phyloP scores from a whole-genome alignment of 1,140 invertebrate species.

The Steinernema feltiae region DNA sequence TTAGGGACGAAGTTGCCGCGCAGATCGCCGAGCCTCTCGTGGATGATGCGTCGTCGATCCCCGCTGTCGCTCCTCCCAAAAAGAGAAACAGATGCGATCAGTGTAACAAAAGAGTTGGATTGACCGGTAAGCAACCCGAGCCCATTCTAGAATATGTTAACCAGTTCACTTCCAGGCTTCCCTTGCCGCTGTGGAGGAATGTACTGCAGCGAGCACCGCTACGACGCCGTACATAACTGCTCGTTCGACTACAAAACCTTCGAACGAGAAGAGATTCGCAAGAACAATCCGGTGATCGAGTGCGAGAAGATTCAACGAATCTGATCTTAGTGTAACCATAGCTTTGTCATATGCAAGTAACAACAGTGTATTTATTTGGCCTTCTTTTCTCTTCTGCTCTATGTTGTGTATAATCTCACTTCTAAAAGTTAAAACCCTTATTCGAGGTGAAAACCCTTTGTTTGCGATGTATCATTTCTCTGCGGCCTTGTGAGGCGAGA shows the following conservation, averaged over 20 bases:
- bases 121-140: constrained; percentile 75
- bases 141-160: background rate
- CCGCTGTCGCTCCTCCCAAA: constrained; percentile 65
- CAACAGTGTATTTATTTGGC: no score
- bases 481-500: no score
- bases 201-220: constrained; percentile 94
- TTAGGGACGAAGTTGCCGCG: no score
- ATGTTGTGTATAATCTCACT: no score
- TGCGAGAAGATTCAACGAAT: constrained; percentile 99
- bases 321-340: constrained; percentile 61
- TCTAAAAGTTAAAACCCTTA: no score
- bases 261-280: constrained; percentile 94
- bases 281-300: constrained; percentile 97
- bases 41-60: no score
- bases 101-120: constrained; percentile 97
- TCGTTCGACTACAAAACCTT: constrained; percentile 96
- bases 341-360: no score
- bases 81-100: constrained; percentile 94
- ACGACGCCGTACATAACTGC: constrained; percentile 96
- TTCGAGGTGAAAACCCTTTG: no score
- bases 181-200: constrained; percentile 95
- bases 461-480: no score
- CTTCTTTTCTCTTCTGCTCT: no score
- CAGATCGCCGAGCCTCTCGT: no score
- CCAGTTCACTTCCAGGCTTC: constrained; percentile 72